Conservation (phyloP, 2,888 invertebrate species). For the Vanessa cardui region DNA sequence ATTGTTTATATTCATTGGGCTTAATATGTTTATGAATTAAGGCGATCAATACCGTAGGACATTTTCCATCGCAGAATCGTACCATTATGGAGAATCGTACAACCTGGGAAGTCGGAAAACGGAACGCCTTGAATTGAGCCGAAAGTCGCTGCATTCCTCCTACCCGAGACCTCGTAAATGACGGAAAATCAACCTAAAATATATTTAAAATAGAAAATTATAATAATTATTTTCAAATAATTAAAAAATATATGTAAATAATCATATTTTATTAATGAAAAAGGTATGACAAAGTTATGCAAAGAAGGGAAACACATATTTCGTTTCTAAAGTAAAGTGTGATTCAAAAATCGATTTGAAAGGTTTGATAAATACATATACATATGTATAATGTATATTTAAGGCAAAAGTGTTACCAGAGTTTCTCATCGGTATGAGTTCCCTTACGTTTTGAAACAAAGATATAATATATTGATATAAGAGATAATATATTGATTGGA, state of each 20-base stretch:
- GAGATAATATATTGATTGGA: neutral
- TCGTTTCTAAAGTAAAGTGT: no score
- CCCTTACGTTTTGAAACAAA: no score
- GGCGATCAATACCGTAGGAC: constrained; percentile 79
- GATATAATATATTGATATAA: neutral
- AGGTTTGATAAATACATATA: no score
- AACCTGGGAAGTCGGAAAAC: constrained; percentile 92
- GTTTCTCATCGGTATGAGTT: no score
- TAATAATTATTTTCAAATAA: no score
- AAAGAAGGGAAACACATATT: no score
- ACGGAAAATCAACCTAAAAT: constrained; percentile 80
- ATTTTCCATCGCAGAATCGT: constrained; percentile 89
- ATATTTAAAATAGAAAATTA: neutral
- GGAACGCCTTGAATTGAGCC: constrained; percentile 91
- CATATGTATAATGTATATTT: no score
- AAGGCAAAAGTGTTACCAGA: no score
- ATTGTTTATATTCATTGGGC: no score
- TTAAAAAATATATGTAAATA: neutral
- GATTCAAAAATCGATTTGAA: no score
- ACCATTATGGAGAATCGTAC: constrained; percentile 92
- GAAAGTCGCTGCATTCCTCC: constrained; percentile 75
- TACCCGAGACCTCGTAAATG: constrained; percentile 63
- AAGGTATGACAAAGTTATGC: no score
- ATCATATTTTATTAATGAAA: neutral
- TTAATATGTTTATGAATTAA: neutral